Conservation (phyloP, 2,888 invertebrate species). For the Deilephila porcellus region DNA sequence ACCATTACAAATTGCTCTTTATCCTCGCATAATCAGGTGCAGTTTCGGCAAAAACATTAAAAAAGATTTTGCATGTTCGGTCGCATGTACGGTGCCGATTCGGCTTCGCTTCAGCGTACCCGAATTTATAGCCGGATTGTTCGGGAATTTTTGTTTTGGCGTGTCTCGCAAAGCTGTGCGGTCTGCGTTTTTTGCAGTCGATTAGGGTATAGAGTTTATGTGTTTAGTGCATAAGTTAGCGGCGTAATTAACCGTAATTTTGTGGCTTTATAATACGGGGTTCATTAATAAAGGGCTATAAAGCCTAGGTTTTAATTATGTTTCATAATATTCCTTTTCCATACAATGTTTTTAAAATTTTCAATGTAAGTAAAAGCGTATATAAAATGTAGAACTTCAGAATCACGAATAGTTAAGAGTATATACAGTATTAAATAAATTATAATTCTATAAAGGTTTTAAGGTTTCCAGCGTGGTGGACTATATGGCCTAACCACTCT, state of each 20-base stretch:
- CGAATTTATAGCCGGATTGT: conserved; percentile 70
- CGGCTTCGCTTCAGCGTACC: conserved; percentile 75
- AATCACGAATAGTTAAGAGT: no score
- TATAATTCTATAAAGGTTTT: no score
- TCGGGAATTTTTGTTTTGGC: conserved; percentile 23
- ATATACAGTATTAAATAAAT: no score
- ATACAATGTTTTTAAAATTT: no score
- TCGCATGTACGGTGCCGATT: conserved; percentile 57
- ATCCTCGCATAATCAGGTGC: neutral
- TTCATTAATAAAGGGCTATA: neutral
- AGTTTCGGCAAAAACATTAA: neutral
- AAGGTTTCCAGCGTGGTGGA: no score
- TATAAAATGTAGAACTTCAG: no score
- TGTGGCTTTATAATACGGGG: neutral
- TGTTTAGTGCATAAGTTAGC: conserved; percentile 19
- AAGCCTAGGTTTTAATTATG: neutral
- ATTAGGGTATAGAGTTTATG: conserved; percentile 19
- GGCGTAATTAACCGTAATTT: conserved; percentile 25
- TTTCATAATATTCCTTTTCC: no score
- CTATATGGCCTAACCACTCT: no score
- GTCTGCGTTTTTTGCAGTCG: conserved; percentile 8
- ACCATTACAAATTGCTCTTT: no score
- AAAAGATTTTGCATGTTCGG: conserved; percentile 7
- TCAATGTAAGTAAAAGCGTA: no score
- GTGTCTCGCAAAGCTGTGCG: conserved; percentile 7